Base-by-base conservation (phyloP, 2,888 invertebrate species). In the Machimus atricapillus region DNA sequence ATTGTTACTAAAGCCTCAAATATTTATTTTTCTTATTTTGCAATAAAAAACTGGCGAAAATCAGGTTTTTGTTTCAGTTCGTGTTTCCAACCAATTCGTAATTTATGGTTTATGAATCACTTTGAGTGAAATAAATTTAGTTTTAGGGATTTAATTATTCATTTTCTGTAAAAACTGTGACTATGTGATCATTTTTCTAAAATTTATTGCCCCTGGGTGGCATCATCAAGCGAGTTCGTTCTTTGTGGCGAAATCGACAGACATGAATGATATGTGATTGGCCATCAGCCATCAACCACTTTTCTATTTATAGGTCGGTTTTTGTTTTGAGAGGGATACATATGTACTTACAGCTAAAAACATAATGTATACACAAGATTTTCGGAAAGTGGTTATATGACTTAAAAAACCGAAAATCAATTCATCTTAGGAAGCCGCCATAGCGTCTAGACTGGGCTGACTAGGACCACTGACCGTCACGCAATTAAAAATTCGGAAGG, bases 61-160 rank as follows among this genome's bases (percentile, higher is more conserved):
- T n/a, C 78, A 37, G 78, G 78, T 78, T 27, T 78, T n/a, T 40
- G 40, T 34, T 31, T 6, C n/a, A n/a, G 9, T 40, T 19, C 19
- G 19, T 78, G 78, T 78, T 78, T 78, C 78, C 23, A 78, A 78
- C 78, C 78, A 78, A 37, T 78, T 43, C n/a, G 78, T 78, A 78
- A 78, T 78, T 78, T 78, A 78, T 78, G 78, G 46, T n/a, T 37
- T 78, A 78, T 78, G 78, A 78, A 43, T 78, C 78, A 78, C 40
- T 37, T 8, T 43, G 16, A 23, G 8, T 7, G 78, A 27, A 40
- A 78, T 78, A 43, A 78, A 78, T 78, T 78, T 43, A 43, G 1
- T 40, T 78, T 34, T 78, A 78, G 78, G 78, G 78, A 46, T 43
- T 78, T 78, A 66, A 43, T 78, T 43, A 78, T 78, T 78, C 78